A percentile compares a stretch with the other conserved stretches of the same genome.
Evolutionary conservation across 2,888 invertebrate genomes (phyloP).

Genomic region (Tipula helvola): DNA sequence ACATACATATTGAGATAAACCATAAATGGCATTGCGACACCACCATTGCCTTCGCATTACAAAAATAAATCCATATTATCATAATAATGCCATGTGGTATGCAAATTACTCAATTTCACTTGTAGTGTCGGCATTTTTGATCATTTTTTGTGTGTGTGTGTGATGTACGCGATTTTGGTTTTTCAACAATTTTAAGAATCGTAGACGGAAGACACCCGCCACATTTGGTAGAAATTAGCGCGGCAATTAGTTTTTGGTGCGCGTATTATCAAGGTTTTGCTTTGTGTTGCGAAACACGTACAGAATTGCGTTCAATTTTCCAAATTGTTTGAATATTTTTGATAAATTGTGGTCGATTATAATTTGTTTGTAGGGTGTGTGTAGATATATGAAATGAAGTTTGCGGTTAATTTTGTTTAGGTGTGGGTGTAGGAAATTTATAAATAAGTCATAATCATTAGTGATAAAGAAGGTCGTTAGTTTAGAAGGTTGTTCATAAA

Average conservation of each 20-base stretch:
- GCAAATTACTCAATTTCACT: not conserved
- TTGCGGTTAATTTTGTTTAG: not conserved
- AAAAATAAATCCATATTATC: not conserved
- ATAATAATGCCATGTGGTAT: not conserved
- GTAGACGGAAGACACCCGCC: not conserved
- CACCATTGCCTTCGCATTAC: not conserved
- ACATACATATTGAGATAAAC: not conserved
- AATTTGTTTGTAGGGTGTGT: not conserved
- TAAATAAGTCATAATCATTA: not conserved
- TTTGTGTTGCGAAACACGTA: not conserved
- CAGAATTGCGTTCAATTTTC: not conserved
- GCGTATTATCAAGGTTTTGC: not conserved
- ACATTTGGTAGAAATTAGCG: not conserved
- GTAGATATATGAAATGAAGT: not conserved
- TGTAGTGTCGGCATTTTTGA: not conserved
- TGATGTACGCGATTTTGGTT: not conserved
- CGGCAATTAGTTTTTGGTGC: not conserved
- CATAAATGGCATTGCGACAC: not conserved
- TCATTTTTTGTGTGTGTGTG: not conserved
- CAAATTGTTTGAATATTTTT: not conserved
- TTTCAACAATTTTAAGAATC: not conserved
- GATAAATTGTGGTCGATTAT: not conserved
- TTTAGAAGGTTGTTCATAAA: too few species aligned
- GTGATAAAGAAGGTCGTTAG: not conserved
- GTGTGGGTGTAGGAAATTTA: not conserved